Evolutionary conservation across 1,140 invertebrate genomes (phyloP).

Genomic region (Muscidifurax raptorellus): DNA sequence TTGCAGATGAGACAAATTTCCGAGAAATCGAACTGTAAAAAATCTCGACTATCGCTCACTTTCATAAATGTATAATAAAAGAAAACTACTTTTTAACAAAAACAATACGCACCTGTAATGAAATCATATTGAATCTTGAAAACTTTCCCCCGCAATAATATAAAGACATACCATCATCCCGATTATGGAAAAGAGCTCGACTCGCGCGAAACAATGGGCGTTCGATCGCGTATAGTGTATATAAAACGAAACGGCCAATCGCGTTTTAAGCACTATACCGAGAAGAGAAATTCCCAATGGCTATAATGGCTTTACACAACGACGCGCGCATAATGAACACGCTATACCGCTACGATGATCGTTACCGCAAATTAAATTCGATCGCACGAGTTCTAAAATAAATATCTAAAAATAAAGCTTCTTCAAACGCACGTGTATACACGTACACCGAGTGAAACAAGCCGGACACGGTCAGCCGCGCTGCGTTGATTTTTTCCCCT

Average conservation of each 20-base stretch:
- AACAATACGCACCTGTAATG: too few relatives aligned
- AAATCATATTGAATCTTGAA: too few relatives aligned
- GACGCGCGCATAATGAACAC: background rate
- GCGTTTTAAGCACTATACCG: background rate
- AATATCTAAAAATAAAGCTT: too few relatives aligned
- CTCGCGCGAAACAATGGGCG: background rate
- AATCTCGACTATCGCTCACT: background rate
- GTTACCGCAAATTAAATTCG: background rate
- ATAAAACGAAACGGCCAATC: conserved; percentile 17
- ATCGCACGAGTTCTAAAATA: too few relatives aligned
- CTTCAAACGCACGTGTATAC: background rate
- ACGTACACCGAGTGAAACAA: background rate
- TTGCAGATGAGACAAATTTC: background rate
- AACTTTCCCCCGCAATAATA: too few relatives aligned
- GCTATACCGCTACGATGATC: too few relatives aligned
- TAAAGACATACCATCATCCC: too few relatives aligned
- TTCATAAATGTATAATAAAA: background rate
- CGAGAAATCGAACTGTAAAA: background rate
- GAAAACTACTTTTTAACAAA: too few relatives aligned
- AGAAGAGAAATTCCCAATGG: background rate
- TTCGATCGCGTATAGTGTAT: background rate
- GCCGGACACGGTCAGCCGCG: background rate
- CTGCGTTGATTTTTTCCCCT: background rate
- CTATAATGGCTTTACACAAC: background rate
- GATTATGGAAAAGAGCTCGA: background rate